Conservation (phyloP, 1,140 invertebrate genomes). For the Ladona fulva region DNA sequence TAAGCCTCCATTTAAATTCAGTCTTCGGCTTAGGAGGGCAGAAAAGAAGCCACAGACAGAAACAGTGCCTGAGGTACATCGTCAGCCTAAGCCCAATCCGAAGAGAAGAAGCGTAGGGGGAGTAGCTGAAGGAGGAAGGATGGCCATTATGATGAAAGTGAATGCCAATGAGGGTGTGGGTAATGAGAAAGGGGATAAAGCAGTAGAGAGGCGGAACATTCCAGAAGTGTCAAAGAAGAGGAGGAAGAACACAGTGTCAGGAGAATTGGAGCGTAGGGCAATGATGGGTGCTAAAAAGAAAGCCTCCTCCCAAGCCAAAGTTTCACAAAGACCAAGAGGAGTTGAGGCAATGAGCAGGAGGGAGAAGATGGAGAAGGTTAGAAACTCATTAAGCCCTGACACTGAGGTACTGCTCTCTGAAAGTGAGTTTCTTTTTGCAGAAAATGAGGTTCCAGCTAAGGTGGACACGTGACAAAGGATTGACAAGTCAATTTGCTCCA, state of each 20-base stretch:
- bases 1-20: slow-evolving; percentile 76
- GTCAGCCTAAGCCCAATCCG: neutral
- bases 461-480: neutral
- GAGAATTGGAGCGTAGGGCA: neutral
- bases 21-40: slow-evolving; percentile 53
- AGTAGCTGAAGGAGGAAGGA: neutral
- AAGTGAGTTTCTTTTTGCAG: neutral
- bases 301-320: neutral
- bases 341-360: neutral
- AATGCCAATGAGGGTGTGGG: neutral
- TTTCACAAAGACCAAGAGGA: neutral
- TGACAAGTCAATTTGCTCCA: neutral
- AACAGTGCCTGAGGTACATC: neutral
- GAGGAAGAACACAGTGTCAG: neutral
- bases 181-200: neutral
- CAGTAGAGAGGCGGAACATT: neutral
- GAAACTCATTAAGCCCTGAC: neutral
- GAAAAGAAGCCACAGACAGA: slow-evolving; percentile 13
- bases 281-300: neutral
- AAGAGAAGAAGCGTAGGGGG: neutral
- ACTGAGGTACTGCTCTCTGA: neutral
- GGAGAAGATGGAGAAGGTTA: neutral
- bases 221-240: neutral
- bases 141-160: neutral
- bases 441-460: neutral